Evolutionary conservation across 2,797 vertebrate species (phyloP).

Genomic region (Euthynnus affinis): DNA sequence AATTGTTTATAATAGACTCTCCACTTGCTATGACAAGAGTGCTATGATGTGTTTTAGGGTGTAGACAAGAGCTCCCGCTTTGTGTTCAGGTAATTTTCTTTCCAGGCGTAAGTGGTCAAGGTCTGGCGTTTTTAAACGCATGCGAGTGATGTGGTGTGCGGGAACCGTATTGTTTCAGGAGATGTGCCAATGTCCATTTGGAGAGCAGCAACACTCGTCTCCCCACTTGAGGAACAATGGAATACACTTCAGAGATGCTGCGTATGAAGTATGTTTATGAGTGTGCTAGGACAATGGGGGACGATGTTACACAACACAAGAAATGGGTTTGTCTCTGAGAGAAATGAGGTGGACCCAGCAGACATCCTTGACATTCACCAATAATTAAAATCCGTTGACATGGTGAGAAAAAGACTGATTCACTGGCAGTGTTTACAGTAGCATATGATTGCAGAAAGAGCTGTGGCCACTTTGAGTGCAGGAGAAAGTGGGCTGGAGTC

Average conservation of each 20-base stretch:
- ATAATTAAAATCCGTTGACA: slow-evolving; percentile 80
- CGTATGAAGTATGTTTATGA: slow-evolving; percentile 83
- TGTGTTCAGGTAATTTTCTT: slow-evolving; percentile 94
- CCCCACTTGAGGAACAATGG: slow-evolving; percentile 97
- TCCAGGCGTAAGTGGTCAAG: slow-evolving; percentile 93
- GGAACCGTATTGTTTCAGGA: slow-evolving; percentile 94
- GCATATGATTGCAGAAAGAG: slow-evolving; percentile 61
- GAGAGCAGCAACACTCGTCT: slow-evolving; percentile 94
- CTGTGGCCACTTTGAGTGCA: slow-evolving; percentile 47
- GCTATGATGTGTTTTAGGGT: slow-evolving; percentile 89
- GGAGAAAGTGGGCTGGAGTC: slow-evolving; percentile 74
- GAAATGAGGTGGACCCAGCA: slow-evolving; percentile 70
- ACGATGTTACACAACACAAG: slow-evolving; percentile 82
- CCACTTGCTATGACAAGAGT: slow-evolving; percentile 92
- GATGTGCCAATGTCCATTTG: slow-evolving; percentile 93
- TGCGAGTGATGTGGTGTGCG: slow-evolving; percentile 90
- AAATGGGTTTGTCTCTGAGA: slow-evolving; percentile 74
- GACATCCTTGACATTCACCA: slow-evolving; percentile 82
- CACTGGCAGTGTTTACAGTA: slow-evolving; percentile 67
- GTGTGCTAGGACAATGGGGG: slow-evolving; percentile 73
- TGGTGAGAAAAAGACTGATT: slow-evolving; percentile 72
- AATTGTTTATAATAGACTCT: slow-evolving; percentile 96
- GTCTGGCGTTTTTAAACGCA: slow-evolving; percentile 91
- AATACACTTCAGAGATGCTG: slow-evolving; percentile 94
- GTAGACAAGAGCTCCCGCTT: slow-evolving; percentile 88